phyloP scores from a whole-genome alignment of 2,797 vertebrate genomes.

The Lerista edwardsae region DNA sequence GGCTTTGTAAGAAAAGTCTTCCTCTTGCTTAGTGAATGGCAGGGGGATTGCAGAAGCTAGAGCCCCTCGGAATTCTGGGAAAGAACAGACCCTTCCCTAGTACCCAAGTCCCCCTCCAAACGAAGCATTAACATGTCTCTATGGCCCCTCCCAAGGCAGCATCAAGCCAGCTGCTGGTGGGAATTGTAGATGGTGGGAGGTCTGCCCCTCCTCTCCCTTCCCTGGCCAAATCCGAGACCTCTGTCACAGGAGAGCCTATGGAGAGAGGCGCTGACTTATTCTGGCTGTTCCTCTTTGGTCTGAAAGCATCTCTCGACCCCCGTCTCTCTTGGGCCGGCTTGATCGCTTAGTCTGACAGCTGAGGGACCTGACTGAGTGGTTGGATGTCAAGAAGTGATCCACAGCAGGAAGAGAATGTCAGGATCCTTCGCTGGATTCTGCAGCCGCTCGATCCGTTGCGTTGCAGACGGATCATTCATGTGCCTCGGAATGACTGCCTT shows the following conservation, averaged over 20 bases:
- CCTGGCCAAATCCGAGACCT: background rate
- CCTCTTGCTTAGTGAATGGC: background rate
- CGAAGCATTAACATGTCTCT: background rate
- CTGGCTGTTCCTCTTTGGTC: no score
- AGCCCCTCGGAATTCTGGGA: background rate
- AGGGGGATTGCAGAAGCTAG: background rate
- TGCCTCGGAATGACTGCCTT: background rate
- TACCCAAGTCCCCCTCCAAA: background rate
- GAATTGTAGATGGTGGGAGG: background rate
- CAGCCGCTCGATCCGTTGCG: no score
- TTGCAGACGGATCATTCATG: no score
- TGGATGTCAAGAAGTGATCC: background rate
- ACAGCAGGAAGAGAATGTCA: background rate
- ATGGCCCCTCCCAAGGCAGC: background rate
- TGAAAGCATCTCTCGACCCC: no score
- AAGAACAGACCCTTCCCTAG: background rate
- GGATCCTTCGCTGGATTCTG: background rate
- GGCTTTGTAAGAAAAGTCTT: background rate
- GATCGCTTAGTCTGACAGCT: no score
- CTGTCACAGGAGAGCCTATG: background rate
- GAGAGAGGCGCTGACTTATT: background rate
- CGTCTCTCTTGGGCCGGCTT: no score
- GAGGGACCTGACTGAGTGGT: background rate
- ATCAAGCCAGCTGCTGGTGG: background rate
- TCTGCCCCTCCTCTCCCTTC: no score